A percentile compares a stretch with the other conserved stretches of the same genome.
Conservation (phyloP, 2,113 vertebrate species). For the Tyto alba region DNA sequence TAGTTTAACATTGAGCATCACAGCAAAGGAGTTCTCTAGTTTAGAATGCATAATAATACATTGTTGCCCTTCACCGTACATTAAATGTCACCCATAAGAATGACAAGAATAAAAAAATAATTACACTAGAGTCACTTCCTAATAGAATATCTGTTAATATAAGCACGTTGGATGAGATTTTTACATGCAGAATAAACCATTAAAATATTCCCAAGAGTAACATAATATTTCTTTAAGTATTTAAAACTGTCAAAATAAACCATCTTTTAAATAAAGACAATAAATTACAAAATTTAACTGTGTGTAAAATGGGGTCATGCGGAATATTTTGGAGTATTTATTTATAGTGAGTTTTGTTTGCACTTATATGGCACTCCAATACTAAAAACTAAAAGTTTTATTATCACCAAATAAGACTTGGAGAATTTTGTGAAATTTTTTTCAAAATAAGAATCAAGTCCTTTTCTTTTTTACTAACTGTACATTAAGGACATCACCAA, state of each 20-base stretch:
- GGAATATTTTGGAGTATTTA: neutral
- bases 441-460: neutral
- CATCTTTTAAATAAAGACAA: neutral
- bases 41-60: slow-evolving; percentile 60
- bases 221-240: neutral
- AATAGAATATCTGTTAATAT: neutral
- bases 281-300: neutral
- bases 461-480: neutral
- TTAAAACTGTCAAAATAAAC: neutral
- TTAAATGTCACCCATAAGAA: slow-evolving; percentile 59
- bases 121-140: neutral
- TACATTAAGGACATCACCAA: neutral
- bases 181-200: neutral
- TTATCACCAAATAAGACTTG: neutral
- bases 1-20: slow-evolving; percentile 48
- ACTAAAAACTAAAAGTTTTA: neutral
- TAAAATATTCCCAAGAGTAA: neutral
- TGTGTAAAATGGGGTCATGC: neutral
- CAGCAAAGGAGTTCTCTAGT: slow-evolving; percentile 55
- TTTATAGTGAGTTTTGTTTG: neutral
- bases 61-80: slow-evolving; percentile 41
- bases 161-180: neutral
- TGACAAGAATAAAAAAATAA: slow-evolving; percentile 50
- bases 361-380: neutral
- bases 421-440: neutral